Base-by-base conservation (phyloP, 1,140 invertebrate species). In the Eubasilissa regina region DNA sequence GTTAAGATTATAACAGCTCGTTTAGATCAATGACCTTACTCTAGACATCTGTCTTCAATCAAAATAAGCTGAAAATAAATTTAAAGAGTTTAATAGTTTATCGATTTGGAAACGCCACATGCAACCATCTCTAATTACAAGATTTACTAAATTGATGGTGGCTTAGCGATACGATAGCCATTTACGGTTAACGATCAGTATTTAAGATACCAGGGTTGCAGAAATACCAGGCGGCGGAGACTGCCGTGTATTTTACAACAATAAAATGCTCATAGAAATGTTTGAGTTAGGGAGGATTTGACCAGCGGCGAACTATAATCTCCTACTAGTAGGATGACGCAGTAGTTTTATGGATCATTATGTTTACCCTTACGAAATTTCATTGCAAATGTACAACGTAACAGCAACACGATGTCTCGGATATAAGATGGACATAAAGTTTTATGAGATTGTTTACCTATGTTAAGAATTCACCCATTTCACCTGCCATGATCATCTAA, bases 331-430 rank as follows among this genome's bases (percentile, higher is more conserved):
- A 35, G 62, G 68, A 77, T 60, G 47, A 62, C 12, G 80, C 73
- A 60, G 55, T 76, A 77, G 74, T 79, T 81, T 81, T 81, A 81
- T 81, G 80, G 77, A 81, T 81, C 77, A 79, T 81, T 79, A 80
- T 80, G 79, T 74, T 75, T 80, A 74, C 79, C 79, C 79, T 80
- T 73, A 74, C 74, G 73, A 70, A 79, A 73, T 81, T 81, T 81
- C 77, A 81, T 81, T 74, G 80, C 80, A 45, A 77, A 78, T 43
- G 72, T 76, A 72, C 19, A 21, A 72, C 47, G 48, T 73, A 78
- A 80, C 53, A 55, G 60, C 58, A 44, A 72, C 72, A 75, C 55
- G 58, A 78, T 81, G 74, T 51, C 73, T 77, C 55, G 64, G 45
- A 72, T 79, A 79, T 74, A 74, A 81, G 74, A 56, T 75, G 75